Evolutionary conservation across 2,888 invertebrate species (phyloP).

Genomic region (Hipparchia semele): DNA sequence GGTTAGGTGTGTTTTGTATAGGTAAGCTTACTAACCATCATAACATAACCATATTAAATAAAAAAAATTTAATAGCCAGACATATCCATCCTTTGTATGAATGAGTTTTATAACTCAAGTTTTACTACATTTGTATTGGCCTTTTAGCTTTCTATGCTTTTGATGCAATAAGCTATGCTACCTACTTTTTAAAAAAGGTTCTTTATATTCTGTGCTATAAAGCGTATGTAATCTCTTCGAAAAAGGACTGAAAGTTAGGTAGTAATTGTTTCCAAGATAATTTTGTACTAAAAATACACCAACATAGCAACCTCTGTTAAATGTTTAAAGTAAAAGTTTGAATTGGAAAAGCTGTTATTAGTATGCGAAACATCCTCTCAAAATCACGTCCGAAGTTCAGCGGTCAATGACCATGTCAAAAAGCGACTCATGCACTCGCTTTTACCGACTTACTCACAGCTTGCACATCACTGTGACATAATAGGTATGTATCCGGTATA

Average conservation of each 20-base stretch:
- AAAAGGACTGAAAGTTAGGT: too few relatives aligned
- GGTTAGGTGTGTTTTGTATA: not conserved
- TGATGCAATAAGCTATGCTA: too few relatives aligned
- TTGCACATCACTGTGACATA: constrained; percentile 9
- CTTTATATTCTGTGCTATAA: too few relatives aligned
- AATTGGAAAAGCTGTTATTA: constrained; percentile 42
- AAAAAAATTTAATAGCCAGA: too few relatives aligned
- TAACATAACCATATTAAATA: too few relatives aligned
- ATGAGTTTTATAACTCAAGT: too few relatives aligned
- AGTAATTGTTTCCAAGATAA: too few relatives aligned
- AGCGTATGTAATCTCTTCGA: too few relatives aligned
- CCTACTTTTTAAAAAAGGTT: too few relatives aligned
- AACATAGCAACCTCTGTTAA: not conserved
- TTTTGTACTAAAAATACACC: not conserved
- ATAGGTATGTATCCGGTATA: not conserved
- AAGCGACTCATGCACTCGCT: constrained; percentile 30
- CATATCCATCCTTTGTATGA: too few relatives aligned
- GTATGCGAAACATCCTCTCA: constrained; percentile 65
- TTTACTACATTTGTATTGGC: too few relatives aligned
- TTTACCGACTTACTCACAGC: constrained; percentile 32
- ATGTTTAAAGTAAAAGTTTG: constrained; percentile 38
- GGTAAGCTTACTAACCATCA: not conserved
- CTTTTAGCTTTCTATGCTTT: too few relatives aligned
- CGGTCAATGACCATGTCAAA: constrained; percentile 66
- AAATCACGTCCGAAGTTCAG: constrained; percentile 59